phyloP scores from a whole-genome alignment of 2,888 invertebrate genomes.

The Ophonus ardosiacus region DNA sequence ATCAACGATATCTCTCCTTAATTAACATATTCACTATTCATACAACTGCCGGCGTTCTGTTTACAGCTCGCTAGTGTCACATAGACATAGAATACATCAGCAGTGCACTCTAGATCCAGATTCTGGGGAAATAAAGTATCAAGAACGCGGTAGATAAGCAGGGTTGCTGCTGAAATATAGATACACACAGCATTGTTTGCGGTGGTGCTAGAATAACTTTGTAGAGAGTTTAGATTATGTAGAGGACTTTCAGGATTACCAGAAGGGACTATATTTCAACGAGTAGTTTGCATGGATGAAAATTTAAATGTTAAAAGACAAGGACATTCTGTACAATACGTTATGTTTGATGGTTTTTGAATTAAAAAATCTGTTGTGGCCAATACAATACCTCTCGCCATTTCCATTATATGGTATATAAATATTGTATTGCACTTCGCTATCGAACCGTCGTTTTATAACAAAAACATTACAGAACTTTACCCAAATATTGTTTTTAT shows the following conservation, averaged over 20 bases:
- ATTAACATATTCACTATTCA: conserved; percentile 55
- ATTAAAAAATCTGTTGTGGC: too few relatives aligned
- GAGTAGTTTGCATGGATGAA: too few relatives aligned
- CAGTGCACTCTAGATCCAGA: not conserved
- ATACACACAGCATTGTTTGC: conserved; percentile 30
- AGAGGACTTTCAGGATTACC: not conserved
- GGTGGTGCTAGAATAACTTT: not conserved
- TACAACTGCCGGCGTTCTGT: conserved; percentile 30
- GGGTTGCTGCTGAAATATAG: conserved; percentile 33
- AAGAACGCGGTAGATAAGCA: conserved; percentile 40
- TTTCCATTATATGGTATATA: too few relatives aligned
- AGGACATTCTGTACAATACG: too few relatives aligned
- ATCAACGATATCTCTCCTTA: conserved; percentile 46
- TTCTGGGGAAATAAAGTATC: conserved; percentile 46
- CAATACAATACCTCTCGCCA: too few relatives aligned
- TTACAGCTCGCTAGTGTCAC: conserved; percentile 31
- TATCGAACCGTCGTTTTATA: too few relatives aligned
- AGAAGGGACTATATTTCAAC: too few relatives aligned
- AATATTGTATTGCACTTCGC: too few relatives aligned
- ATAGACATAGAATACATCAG: conserved; percentile 1
- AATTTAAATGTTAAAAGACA: too few relatives aligned
- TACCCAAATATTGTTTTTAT: too few relatives aligned
- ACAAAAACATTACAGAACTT: too few relatives aligned
- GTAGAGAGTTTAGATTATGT: not conserved
- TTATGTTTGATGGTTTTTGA: too few relatives aligned